Conservation (phyloP, 2,888 invertebrate species). For the Leucophenga montana region DNA sequence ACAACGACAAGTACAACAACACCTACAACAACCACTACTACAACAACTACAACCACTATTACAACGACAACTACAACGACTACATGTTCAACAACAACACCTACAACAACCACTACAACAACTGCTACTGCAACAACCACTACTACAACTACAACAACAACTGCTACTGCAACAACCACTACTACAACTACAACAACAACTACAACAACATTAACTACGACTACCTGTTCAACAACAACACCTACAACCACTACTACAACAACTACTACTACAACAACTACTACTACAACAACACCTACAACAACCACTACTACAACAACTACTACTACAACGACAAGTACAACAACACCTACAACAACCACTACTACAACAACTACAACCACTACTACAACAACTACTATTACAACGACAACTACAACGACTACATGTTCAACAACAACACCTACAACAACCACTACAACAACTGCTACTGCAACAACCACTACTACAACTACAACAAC, state of each 20-base stretch:
- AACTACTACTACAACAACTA: constrained; percentile 7
- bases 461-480: constrained; percentile 24
- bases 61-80: constrained; percentile 24
- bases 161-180: constrained; percentile 30
- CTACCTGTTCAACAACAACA: constrained; percentile 25
- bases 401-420: neutral
- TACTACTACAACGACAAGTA: constrained; percentile 7
- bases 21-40: neutral
- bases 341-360: constrained; percentile 27
- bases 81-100: neutral
- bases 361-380: constrained; percentile 29
- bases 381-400: constrained; percentile 22
- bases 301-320: constrained; percentile 28
- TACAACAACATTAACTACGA: constrained; percentile 20
- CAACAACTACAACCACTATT: constrained; percentile 15
- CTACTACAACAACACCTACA: constrained; percentile 13
- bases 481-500: constrained; percentile 18
- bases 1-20: constrained; percentile 9
- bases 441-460: constrained; percentile 23
- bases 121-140: constrained; percentile 26
- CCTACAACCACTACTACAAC: constrained; percentile 26
- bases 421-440: neutral
- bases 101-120: constrained; percentile 15
- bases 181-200: constrained; percentile 30
- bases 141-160: constrained; percentile 26